Percentiles rank a stretch among this genome's conserved stretches.
These are phyloP conservation scores for Scomber japonicus DNA, from an alignment of 2,113 vertebrate species.

Conservation along the genomic window DNA sequence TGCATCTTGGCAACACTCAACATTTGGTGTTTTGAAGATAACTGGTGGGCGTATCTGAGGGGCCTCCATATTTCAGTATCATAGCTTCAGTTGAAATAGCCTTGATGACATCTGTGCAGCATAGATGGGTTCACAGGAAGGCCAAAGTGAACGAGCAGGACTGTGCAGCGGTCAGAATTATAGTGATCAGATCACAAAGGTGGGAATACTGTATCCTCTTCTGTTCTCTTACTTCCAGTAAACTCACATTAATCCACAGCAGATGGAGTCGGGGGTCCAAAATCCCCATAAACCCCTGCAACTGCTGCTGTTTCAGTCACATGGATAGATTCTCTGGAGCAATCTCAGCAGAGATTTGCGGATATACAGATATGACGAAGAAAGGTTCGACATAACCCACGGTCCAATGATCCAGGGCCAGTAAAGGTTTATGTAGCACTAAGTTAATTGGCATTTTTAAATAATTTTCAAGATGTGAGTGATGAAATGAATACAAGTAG, in stretches of 20 bases:
- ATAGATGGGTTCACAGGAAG: slow-evolving; percentile 46
- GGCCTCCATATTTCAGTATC: slow-evolving; percentile 29
- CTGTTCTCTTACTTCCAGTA: slow-evolving; percentile 15
- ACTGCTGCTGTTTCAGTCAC: slow-evolving; percentile 13
- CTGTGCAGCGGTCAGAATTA: slow-evolving; percentile 11
- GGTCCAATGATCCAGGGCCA: no score
- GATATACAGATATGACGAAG: background rate
- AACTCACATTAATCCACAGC: slow-evolving; percentile 29
- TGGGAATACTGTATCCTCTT: slow-evolving; percentile 45
- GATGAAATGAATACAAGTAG: no score
- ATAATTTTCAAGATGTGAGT: no score
- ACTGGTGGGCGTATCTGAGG: slow-evolving; percentile 13
- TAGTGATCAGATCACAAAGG: slow-evolving; percentile 31
- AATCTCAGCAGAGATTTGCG: background rate
- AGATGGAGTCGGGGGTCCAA: slow-evolving; percentile 24
- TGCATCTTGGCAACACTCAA: slow-evolving; percentile 25
- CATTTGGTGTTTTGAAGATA: slow-evolving; percentile 66
- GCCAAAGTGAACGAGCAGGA: slow-evolving; percentile 40
- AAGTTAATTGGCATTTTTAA: no score
- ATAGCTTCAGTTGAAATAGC: slow-evolving; percentile 35
- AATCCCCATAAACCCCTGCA: slow-evolving; percentile 20
- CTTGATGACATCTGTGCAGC: slow-evolving; percentile 40
- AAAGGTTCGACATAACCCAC: no score
- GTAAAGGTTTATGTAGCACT: no score
- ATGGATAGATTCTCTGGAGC: background rate